These are phyloP conservation scores for Chloropsis hardwickii DNA, from an alignment of 2,113 vertebrate genomes.

Conservation along the genomic window DNA sequence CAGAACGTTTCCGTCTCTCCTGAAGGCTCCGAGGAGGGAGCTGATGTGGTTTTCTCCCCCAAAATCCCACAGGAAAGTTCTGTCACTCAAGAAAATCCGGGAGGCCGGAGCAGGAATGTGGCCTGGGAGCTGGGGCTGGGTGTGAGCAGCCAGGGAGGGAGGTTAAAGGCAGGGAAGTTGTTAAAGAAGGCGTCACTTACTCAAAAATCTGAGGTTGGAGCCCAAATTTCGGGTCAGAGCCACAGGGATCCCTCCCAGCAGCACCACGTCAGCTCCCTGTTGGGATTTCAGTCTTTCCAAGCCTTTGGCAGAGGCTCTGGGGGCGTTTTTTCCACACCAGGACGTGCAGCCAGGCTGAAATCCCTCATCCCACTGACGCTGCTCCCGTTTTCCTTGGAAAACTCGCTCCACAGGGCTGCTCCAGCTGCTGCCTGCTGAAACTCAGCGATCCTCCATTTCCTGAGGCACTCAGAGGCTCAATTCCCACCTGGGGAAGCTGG, in stretches of 20 bases:
- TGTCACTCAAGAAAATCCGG: not conserved
- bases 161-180: not conserved
- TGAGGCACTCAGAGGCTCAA: not conserved
- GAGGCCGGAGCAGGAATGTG: rapidly evolving
- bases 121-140: not conserved
- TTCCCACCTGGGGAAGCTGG: not conserved
- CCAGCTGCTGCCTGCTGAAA: not conserved
- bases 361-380: rapidly evolving
- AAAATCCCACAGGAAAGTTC: not conserved
- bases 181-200: not conserved
- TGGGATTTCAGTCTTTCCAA: not conserved
- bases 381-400: not conserved
- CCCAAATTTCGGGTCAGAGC: not conserved
- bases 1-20: rapidly evolving
- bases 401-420: not conserved
- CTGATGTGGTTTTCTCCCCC: not conserved
- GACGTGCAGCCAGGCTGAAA: not conserved
- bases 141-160: not conserved
- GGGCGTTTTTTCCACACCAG: not conserved
- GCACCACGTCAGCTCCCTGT: not conserved
- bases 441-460: not conserved
- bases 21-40: not conserved
- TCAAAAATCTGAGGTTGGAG: not conserved
- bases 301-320: not conserved
- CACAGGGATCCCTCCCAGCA: not conserved